These are phyloP conservation scores for Saguinus imperator DNA, from an alignment of 2,113 vertebrate genomes.

Conservation along the genomic window DNA sequence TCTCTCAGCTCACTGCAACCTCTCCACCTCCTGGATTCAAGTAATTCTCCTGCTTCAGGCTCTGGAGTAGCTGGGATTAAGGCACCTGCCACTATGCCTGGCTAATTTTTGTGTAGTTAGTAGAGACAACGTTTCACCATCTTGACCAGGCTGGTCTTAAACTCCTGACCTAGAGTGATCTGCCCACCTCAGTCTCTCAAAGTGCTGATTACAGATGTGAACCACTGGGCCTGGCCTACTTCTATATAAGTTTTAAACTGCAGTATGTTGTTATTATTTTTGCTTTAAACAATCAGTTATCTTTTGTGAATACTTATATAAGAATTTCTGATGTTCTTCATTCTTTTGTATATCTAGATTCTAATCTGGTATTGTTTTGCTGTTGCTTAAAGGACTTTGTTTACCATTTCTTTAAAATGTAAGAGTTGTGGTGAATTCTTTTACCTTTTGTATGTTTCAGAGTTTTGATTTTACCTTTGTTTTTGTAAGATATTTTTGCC, in stretches of 20 bases:
- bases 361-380: neutral
- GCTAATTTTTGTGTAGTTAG: no score
- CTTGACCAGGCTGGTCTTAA: no score
- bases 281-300: neutral
- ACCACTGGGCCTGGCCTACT: no score
- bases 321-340: neutral
- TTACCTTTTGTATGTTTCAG: neutral
- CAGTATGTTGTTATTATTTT: neutral
- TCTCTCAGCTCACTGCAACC: no score
- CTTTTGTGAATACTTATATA: neutral
- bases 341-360: neutral
- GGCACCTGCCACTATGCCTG: no score
- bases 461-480: neutral
- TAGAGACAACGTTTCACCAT: no score
- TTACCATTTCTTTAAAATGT: neutral
- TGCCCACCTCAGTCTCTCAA: no score
- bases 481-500: neutral
- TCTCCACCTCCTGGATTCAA: no score
- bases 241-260: neutral
- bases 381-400: neutral
- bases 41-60: no score
- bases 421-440: neutral
- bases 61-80: no score
- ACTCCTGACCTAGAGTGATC: no score
- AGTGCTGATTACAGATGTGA: no score